These are phyloP conservation scores for Megalurothrips usitatus DNA, from an alignment of 2,888 invertebrate species.

Conservation along the genomic window DNA sequence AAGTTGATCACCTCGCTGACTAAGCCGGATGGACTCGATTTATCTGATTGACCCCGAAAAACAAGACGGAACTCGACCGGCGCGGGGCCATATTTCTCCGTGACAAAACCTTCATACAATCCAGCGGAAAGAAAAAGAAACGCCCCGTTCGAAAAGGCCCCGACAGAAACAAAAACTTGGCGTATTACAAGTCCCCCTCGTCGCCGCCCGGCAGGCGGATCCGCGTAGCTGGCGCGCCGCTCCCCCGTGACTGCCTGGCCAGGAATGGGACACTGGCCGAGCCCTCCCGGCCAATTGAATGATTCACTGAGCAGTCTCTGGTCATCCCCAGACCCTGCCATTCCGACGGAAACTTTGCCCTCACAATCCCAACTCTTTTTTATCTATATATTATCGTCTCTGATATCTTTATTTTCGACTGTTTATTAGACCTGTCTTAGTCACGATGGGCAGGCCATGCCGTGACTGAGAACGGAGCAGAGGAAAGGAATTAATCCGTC, in stretches of 20 bases:
- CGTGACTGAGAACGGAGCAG: background rate
- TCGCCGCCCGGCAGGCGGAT: background rate
- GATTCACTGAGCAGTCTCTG: conserved; percentile 5
- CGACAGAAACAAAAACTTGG: conserved; percentile 5
- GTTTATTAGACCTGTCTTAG: too few relatives aligned
- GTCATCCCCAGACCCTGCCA: conserved; percentile 5
- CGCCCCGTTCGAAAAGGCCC: background rate
- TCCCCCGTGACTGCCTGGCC: too few relatives aligned
- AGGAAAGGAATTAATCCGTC: background rate
- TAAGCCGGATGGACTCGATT: conserved; percentile 1
- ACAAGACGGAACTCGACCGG: conserved; percentile 19
- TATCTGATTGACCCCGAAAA: conserved; percentile 17
- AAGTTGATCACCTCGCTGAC: conserved; percentile 15
- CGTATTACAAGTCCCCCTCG: background rate
- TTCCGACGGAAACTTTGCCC: background rate
- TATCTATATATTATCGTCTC: too few relatives aligned
- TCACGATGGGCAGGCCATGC: too few relatives aligned
- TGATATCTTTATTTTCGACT: too few relatives aligned
- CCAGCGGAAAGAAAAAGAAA: background rate
- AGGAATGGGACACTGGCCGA: background rate
- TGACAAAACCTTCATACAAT: conserved; percentile 20
- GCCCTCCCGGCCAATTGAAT: background rate
- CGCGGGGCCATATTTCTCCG: conserved; percentile 15
- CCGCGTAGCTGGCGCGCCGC: too few relatives aligned
- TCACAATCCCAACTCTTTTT: too few relatives aligned